phyloP scores from a whole-genome alignment of 2,113 vertebrate genomes.

The Anhinga anhinga region DNA sequence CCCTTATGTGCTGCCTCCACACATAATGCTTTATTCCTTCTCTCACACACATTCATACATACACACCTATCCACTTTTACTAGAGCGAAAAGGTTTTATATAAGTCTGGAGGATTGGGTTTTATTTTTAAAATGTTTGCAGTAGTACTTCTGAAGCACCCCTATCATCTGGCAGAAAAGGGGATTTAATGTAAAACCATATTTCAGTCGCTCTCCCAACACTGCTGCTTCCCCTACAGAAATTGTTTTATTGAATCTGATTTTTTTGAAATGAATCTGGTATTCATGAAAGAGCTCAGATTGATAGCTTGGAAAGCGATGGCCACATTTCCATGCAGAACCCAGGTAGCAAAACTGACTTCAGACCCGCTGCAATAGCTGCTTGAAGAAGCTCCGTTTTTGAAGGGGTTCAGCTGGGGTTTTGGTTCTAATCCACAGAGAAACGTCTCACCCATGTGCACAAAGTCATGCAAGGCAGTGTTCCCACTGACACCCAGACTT shows the following conservation, averaged over 20 bases:
- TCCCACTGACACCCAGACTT: background rate
- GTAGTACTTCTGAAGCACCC: slow-evolving; percentile 5
- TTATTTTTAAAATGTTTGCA: slow-evolving; percentile 18
- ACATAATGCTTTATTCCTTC: background rate
- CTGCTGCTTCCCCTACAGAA: slow-evolving; percentile 21
- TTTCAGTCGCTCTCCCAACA: background rate
- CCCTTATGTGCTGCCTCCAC: background rate
- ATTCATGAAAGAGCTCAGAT: slow-evolving; percentile 37
- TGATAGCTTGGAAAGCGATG: background rate
- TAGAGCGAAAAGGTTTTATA: slow-evolving; percentile 5
- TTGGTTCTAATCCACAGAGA: background rate
- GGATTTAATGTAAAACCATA: slow-evolving; percentile 37
- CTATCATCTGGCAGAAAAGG: slow-evolving; percentile 21
- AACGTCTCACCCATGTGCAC: background rate
- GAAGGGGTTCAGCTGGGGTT: background rate
- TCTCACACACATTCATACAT: background rate
- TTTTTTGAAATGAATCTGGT: background rate
- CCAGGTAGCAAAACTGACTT: background rate
- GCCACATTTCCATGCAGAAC: background rate
- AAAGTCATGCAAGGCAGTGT: fast-evolving
- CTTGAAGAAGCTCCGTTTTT: background rate
- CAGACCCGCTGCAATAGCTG: background rate
- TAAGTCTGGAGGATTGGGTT: background rate
- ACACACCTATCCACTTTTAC: background rate
- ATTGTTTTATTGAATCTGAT: slow-evolving; percentile 33